Evolutionary conservation across 2,113 vertebrate genomes (phyloP), one percentile per base, ranked within the genome.

Genomic region (Hucho hucho): DNA sequence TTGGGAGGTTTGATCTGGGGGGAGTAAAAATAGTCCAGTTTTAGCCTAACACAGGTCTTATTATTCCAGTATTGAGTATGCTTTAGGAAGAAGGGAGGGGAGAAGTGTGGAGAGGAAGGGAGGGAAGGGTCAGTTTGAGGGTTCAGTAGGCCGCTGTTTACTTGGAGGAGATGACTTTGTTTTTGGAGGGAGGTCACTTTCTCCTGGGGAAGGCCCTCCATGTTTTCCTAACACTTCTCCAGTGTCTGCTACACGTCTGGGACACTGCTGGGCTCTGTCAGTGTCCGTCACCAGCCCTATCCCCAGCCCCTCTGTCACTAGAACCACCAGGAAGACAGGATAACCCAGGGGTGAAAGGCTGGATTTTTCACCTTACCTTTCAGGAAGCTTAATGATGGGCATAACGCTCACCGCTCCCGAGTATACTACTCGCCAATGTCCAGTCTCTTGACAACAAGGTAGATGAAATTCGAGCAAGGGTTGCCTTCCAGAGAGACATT

Each of bases 221-320:
- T 79, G 80, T 86, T 84, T 84, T 78, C 73, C 69, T 68, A 79
- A 79, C 81, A 78, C 69, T 70, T 81, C 71, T 83, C 74, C 58
- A 12, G 26, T 79, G 69, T 84, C 76, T 78, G 76, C 81, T 82
- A 65, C 77, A 76, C 67, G 85, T 80, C 79, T 75, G 75, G 73
- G 66, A 64, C 75, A 43, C 81, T 3, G 9, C 80, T 16, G 59
- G 78, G 77, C 72, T n/a, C 1, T 16, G 25, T 28, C 22, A 7
- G 18, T n/a, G 32, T 43, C 20, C 65, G 43, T 22, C 29, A 20
- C 29, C 25, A 2, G 6, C 4, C 2, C 28, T 9, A 37, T 37
- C 32, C 32, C 25, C 12, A 65, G 3, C 1, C 22, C 59, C 1
- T 22, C 9, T 11, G 59, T 24, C 59, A 63, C 59, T 11, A 9